Evolutionary conservation across 2,113 vertebrate genomes (phyloP), one percentile per base, ranked within the genome.

Genomic region (Bubo bubo): DNA sequence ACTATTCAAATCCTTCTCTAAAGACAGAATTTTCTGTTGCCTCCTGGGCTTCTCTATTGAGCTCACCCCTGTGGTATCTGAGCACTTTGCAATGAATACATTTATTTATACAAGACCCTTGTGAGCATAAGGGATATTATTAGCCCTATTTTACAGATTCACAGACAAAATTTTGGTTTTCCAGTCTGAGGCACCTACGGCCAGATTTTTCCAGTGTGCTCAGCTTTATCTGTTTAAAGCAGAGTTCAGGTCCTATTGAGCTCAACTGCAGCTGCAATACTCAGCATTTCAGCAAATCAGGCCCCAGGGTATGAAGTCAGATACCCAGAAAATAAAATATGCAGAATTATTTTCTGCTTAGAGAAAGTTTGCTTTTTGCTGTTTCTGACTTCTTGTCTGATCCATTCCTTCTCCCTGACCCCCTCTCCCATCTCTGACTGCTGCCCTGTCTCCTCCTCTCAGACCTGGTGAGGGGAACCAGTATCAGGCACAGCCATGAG

Each of bases 21-120:
- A 96, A 88, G 82, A 55, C 71, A 88, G 75, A 96, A 92, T 93
- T 96, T 95, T 93, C 72, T 50, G 67, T 93, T 83, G 55, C 75
- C 96, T 96, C 85, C 81, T 95, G 75, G 85, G 79, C 37, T 95
- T 94, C 90, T 71, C 79, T 64, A 15, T 75, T 50, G 82, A 94
- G 75, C 45, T 90, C n/a, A 66, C 93, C 63, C 66, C 81, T 93
- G 47, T 62, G 71, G 53, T 79, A 93, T 88, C 58, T 62, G 71
- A 94, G 59, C 67, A 63, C 75, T 94, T 93, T 8, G 32, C 81
- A 79, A 55, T 82, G 70, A 93, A 95, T 95, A 30, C 43, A 53
- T 82, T 93, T 96, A 95, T 94, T 96, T 97, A 62, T 90, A 80
- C 74, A 74, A 88, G 79, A 73, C 26, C 28, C 66, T 88, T 92